Base-by-base conservation (phyloP, 2,113 vertebrate species). In the Dromas ardeola region DNA sequence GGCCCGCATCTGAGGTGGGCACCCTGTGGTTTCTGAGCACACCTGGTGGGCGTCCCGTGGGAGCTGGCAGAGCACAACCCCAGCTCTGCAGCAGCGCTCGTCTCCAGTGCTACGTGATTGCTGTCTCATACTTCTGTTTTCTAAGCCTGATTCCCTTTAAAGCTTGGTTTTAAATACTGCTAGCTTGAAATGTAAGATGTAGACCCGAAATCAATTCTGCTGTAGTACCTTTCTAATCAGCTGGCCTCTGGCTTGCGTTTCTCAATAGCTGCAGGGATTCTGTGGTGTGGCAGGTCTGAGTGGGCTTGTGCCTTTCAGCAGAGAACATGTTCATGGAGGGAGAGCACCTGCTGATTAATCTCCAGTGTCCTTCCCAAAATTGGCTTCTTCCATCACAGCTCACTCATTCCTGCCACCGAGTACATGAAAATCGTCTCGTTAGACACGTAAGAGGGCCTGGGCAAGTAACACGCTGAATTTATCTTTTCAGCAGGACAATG, bases 261-360 rank as follows among this genome's bases (percentile, higher is more conserved):
- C n/a, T 85, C 80, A 78, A 12, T 59, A 80, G 50, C 71, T 53
- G 36, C 27, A 74, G 77, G 79, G 72, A 47, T 89, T 96, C 66
- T 90, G 79, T 40, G 22, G 81, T 69, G 67, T 9, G 13, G 58
- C 59, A 42, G 38, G 78, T 53, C 59, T 84, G 80, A 79, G 49
- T 42, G 71, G 84, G 63, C 47, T 91, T 61, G 56, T 50, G 59
- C 72, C 74, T 88, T 91, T 94, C 88, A 88, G 90, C 76, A 87
- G n/a, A 55, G 45, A 61, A 73, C 55, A 5, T 20, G 7, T 56
- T 89, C 74, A 2, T 49, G 70, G 85, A 85, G n/a, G 23, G 45
- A 73, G 94, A 93, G 85, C 38, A 77, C 74, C 74, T 77, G 30
- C 76, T 95, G 87, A 78, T 93, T 96, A 70, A 94, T 95, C 47